These are phyloP conservation scores for Cyphomyrus discorhynchus DNA, from an alignment of 2,113 vertebrate species.

Conservation along the genomic window DNA sequence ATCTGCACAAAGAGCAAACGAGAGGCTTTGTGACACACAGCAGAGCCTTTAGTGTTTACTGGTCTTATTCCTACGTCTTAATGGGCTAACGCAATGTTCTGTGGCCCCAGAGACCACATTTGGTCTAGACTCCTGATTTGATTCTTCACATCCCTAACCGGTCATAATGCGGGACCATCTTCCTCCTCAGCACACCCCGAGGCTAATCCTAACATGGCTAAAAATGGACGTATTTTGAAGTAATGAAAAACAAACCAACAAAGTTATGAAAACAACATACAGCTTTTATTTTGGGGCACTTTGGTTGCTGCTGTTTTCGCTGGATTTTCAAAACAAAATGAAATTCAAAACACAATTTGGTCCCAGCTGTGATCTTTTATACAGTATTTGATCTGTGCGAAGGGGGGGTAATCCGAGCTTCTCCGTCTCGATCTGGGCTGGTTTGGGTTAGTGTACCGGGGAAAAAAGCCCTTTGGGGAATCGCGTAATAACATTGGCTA, in stretches of 20 bases:
- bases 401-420: slow-evolving; percentile 39
- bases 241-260: slow-evolving; percentile 33
- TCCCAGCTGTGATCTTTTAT: slow-evolving; percentile 46
- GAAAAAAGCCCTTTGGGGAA: slow-evolving; percentile 34
- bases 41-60: background rate
- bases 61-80: background rate
- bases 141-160: slow-evolving; percentile 26
- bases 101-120: slow-evolving; percentile 11
- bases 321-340: slow-evolving; percentile 26
- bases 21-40: slow-evolving; percentile 11
- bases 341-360: slow-evolving; percentile 31
- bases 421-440: slow-evolving; percentile 32
- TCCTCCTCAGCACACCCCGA: background rate
- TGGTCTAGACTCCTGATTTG: slow-evolving; percentile 29
- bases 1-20: background rate
- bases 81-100: background rate
- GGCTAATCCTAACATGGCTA: slow-evolving; percentile 17
- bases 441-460: slow-evolving; percentile 33
- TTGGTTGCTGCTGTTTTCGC: slow-evolving; percentile 35
- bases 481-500: slow-evolving; percentile 40
- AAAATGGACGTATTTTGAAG: slow-evolving; percentile 20
- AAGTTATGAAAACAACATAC: slow-evolving; percentile 30
- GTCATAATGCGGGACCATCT: slow-evolving; percentile 17
- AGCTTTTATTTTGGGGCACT: slow-evolving; percentile 24
- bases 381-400: slow-evolving; percentile 47